These are phyloP conservation scores for Recurvirostra avosetta DNA, from an alignment of 2,113 vertebrate species.

Conservation along the genomic window DNA sequence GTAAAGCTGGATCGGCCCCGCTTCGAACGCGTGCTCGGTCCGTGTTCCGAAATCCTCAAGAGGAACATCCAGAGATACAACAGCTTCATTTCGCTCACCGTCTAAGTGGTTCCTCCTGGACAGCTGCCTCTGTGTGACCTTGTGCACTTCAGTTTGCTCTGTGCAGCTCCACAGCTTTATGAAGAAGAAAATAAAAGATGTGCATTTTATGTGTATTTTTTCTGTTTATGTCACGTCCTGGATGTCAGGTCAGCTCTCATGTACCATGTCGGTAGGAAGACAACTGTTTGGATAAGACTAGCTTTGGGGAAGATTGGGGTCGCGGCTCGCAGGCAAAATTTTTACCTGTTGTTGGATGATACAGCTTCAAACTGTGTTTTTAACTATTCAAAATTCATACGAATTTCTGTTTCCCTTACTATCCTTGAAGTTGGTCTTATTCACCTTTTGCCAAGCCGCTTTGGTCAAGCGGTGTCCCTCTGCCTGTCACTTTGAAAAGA, in stretches of 20 bases:
- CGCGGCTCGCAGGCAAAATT: background rate
- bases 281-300: background rate
- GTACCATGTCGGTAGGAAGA: background rate
- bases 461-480: background rate
- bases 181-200: conserved; percentile 27
- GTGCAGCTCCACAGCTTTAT: conserved; percentile 79
- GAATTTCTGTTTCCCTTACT: background rate
- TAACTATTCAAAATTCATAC: background rate
- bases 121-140: conserved; percentile 68
- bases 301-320: background rate
- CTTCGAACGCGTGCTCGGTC: conserved; percentile 94
- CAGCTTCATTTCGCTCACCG: conserved; percentile 97
- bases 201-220: conserved; percentile 67
- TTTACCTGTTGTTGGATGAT: background rate
- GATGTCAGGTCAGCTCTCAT: conserved; percentile 14
- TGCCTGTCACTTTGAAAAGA: background rate
- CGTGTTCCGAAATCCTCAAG: conserved; percentile 96
- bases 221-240: conserved; percentile 57
- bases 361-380: background rate
- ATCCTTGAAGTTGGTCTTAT: background rate
- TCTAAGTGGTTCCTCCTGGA: conserved; percentile 74
- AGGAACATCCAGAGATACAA: conserved; percentile 98
- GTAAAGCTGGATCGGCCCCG: conserved; percentile 95
- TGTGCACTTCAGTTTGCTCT: conserved; percentile 78
- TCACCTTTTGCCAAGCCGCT: background rate